Conservation (phyloP, 2,797 vertebrate genomes). For the Glyptemys insculpta region DNA sequence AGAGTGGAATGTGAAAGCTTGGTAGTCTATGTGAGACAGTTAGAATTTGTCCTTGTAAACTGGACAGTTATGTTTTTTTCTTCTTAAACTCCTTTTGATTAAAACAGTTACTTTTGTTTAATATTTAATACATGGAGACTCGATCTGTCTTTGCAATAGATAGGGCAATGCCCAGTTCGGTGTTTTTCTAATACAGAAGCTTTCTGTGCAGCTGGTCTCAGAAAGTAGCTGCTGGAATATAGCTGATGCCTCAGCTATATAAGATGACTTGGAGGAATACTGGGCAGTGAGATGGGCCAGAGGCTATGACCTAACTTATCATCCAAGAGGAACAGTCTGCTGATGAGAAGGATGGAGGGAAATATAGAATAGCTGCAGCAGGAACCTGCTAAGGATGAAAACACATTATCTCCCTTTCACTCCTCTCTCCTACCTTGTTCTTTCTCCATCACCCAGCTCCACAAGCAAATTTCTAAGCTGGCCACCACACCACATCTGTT, state of each 20-base stretch:
- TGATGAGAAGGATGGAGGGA: neutral
- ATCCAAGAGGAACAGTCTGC: neutral
- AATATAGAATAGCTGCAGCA: neutral
- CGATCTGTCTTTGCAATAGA: slow-evolving; percentile 32
- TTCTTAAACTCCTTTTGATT: slow-evolving; percentile 30
- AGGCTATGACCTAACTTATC: neutral
- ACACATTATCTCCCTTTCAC: too few relatives aligned
- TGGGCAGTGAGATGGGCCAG: neutral
- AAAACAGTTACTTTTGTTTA: slow-evolving; percentile 57
- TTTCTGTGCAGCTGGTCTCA: slow-evolving; percentile 17
- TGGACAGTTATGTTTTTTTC: neutral
- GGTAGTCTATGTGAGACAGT: neutral
- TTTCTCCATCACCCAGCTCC: too few relatives aligned
- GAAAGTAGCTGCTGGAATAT: slow-evolving; percentile 12
- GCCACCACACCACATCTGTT: too few relatives aligned
- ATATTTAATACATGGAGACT: neutral
- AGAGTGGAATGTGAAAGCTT: neutral
- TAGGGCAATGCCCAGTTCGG: slow-evolving; percentile 1
- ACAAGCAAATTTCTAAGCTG: too few relatives aligned
- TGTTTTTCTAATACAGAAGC: neutral
- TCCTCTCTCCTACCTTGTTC: too few relatives aligned
- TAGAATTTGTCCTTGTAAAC: neutral
- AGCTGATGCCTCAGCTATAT: slow-evolving; percentile 18
- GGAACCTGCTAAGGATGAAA: too few relatives aligned
- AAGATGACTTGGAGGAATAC: neutral